Base-by-base conservation (phyloP, 2,888 invertebrate species). In the Heteromyza rotundicornis region DNA sequence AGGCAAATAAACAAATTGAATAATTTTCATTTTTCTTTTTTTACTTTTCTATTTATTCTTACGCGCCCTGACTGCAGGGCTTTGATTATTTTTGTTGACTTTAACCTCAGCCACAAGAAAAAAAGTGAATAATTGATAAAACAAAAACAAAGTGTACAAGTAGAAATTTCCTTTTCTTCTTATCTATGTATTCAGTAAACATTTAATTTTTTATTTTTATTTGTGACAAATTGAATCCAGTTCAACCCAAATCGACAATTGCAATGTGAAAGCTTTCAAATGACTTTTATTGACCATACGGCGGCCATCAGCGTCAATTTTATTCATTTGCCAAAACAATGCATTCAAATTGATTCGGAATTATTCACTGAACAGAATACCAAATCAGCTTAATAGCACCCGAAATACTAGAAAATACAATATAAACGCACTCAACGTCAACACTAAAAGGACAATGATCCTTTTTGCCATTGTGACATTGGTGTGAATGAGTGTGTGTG, bases 311-410 rank as follows among this genome's bases (percentile, higher is more conserved):
- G 27, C 27, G 40, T 40, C 16, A 40, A 10, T 40, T 40, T 40
- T 7, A 40, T 40, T 3, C 14, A 3, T n/a, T 10, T 40, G 5
- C 10, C 19, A 54, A 35, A 54, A 16, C 24, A 54, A 54, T 36
- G 22, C 19, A 35, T 7, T 35, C 44, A 56, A 56, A 56, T 44
- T 56, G 56, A 56, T 56, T 56, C 44, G 14, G 8, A 56, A 44
- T 44, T 40, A 23, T 44, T 40, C 44, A 56, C 14, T 56, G 56
- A 40, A n/a, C 56, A 16, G 56, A 40, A 56, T 56, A 44, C 56
- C 44, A 56, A 56, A 56, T 56, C 24, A 56, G 27, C 2, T 44
- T 2, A n/a, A 40, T 7, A 5, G 27, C 27, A 7, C 10, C 27
- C 27, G 7, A 5, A 27, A 27, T 10, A 10, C 27, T 27, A 7